Conservation (phyloP, 2,113 vertebrate genomes). For the Tupaia chinensis region DNA sequence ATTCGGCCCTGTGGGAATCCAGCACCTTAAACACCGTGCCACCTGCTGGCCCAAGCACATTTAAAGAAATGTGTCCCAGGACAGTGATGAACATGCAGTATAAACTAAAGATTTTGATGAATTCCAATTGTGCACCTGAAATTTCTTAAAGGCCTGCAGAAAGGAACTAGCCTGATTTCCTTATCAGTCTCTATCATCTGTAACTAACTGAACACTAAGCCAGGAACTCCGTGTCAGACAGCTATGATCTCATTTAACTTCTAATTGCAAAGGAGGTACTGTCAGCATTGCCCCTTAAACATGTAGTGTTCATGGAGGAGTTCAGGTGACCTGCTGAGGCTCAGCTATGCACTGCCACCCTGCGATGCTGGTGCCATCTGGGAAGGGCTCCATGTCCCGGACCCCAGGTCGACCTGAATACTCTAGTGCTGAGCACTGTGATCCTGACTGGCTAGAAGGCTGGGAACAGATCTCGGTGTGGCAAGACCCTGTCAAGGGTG, state of each 20-base stretch:
- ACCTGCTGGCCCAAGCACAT: too few species aligned
- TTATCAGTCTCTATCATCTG: not conserved
- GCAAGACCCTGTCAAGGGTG: too few species aligned
- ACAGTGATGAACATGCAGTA: not conserved
- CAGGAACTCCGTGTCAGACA: not conserved
- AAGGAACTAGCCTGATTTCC: constrained; percentile 3
- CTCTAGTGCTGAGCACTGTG: too few species aligned
- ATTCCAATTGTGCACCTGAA: not conserved
- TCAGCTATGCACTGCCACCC: too few species aligned
- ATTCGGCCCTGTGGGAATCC: too few species aligned
- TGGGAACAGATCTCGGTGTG: too few species aligned
- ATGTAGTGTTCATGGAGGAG: not conserved
- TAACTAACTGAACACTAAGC: not conserved
- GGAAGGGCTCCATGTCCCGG: too few species aligned
- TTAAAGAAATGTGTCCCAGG: not conserved
- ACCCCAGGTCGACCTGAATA: too few species aligned
- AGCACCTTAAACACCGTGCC: too few species aligned
- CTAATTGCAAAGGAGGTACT: not conserved
- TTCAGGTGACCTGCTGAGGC: not conserved
- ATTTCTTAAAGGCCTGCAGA: not conserved
- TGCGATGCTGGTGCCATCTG: too few species aligned
- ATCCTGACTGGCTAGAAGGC: too few species aligned
- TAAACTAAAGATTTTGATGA: not conserved
- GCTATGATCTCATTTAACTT: not conserved
- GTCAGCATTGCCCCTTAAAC: not conserved